Base-by-base conservation (phyloP, 2,888 invertebrate species). In the Mesoligia furuncula region DNA sequence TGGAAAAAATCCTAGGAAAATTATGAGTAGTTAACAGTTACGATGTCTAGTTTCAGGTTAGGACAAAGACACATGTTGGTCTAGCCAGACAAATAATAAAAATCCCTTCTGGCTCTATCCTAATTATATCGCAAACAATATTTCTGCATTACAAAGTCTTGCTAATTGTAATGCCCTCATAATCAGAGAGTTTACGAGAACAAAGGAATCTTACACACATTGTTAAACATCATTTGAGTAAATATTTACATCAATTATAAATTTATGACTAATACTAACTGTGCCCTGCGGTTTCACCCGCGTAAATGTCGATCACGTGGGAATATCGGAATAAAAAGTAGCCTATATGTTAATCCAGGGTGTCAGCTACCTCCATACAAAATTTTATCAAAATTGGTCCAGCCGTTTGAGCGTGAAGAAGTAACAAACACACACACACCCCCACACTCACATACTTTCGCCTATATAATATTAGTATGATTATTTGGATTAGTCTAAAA, bases 131-230 rank as follows among this genome's bases (percentile, higher is more conserved):
- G n/a, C 48, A 48, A 36, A 77, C 31, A 67, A 39, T 27, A 65
- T 80, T 17, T 70, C 17, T 13, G 36, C 48, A 8, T 42, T 27
- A 27, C 9, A 54, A 64, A 64, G 20, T 67, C 15, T 54, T 59
- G 51, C 13, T 84, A 84, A 70, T 84, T 83, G 27, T 36, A 36
- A 59, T n/a, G 51, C 57, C 66, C 67, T 68, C 67, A 62, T 81
- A 42, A 80, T 79, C 5, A 71, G 15, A 27, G 36, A 64, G 62
- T 78, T 54, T 8, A 42, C 45, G 20, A 27, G 51, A 69, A 48
- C 64, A 68, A 80, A 59, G 39, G 24, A 68, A 42, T 13, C 17
- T 59, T 1, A 59, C 17, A 51, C 4, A 54, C 4, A 39, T n/a
- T 42, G 11, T 8, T n/a, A 27, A 27, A 17, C 7, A 27, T 59